Evolutionary conservation across 2,888 invertebrate species (phyloP), one percentile per base, ranked within the genome.

Genomic region (Smittia sp.): DNA sequence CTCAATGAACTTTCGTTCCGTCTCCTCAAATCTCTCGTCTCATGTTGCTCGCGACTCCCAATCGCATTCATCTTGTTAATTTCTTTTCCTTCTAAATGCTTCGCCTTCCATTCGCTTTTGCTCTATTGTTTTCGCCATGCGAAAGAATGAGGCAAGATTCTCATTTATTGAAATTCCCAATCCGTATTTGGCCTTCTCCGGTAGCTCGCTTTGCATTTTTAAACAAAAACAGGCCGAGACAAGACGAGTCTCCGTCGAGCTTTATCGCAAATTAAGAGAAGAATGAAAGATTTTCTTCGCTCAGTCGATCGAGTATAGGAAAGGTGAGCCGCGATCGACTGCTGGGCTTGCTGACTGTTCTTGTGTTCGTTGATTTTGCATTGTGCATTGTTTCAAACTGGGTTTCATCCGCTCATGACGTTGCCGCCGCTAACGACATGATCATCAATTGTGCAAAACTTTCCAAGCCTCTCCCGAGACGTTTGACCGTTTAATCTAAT

Each of bases 141-240:
- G 22, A 46, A 46, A 58, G 22, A 58, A 58, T 22, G 58, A 58
- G 1, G 58, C 13, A 18, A 58, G 15, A 46, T 46, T 46, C n/a
- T 46, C 58, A 18, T 58, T 58, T 58, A 58, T 58, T 58, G 58
- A 58, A 58, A 58, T 58, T 58, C 20, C 9, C 22, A 15, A 3
- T 46, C 46, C 46, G 46, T 46, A 58, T 58, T 58, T 58, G 58
- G 58, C 18, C 18, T n/a, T 46, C 46, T 58, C 58, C 58, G 11
- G 58, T 58, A 58, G 58, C 58, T 58, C 18, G 58, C 58, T 58
- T 58, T 58, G 58, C 58, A 58, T 58, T 58, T 46, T 46, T 13
- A 46, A 46, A 46, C 6, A 6, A n/a, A 46, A 58, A 58, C 11
- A 2, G 15, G n/a, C n/a, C n/a, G n/a, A n/a, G n/a, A n/a, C n/a